A percentile compares a stretch with the other conserved stretches of the same genome.
Evolutionary conservation across 1,140 invertebrate genomes (phyloP).

Genomic region (Bombus breviceps): DNA sequence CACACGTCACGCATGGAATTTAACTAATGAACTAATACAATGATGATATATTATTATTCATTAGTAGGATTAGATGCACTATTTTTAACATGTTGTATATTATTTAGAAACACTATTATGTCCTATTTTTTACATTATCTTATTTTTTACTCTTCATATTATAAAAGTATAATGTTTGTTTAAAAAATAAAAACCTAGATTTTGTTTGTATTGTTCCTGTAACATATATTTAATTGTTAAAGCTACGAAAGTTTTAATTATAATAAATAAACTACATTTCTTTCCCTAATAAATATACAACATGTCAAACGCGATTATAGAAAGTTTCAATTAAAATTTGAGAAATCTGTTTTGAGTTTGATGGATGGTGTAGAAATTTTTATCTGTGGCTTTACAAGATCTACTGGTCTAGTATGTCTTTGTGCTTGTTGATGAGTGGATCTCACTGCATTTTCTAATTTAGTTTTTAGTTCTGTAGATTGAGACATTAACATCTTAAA

Average conservation of each 20-base stretch:
- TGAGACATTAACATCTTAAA: conserved; percentile 95
- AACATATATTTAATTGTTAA: neutral
- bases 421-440: conserved; percentile 86
- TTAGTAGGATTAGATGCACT: conserved; percentile 26
- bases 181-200: neutral
- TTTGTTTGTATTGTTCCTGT: neutral
- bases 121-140: neutral
- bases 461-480: conserved; percentile 89
- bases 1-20: conserved; percentile 9
- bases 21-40: conserved; percentile 33
- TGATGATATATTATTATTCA: conserved; percentile 12
- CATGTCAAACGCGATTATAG: conserved; percentile 1
- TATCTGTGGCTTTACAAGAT: conserved; percentile 84
- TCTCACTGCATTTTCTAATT: conserved; percentile 93
- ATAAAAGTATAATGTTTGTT: neutral
- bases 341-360: conserved; percentile 97
- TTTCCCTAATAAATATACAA: conserved; percentile 13
- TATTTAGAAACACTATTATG: neutral
- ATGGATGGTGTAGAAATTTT: conserved; percentile 88
- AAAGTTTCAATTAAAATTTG: conserved; percentile 89
- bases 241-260: neutral
- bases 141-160: neutral
- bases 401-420: conserved; percentile 76
- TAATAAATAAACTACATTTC: neutral
- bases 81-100: conserved; percentile 28